Evolutionary conservation across 2,888 invertebrate genomes (phyloP), one percentile per base, ranked within the genome.

Genomic region (Drosophila emarginata): DNA sequence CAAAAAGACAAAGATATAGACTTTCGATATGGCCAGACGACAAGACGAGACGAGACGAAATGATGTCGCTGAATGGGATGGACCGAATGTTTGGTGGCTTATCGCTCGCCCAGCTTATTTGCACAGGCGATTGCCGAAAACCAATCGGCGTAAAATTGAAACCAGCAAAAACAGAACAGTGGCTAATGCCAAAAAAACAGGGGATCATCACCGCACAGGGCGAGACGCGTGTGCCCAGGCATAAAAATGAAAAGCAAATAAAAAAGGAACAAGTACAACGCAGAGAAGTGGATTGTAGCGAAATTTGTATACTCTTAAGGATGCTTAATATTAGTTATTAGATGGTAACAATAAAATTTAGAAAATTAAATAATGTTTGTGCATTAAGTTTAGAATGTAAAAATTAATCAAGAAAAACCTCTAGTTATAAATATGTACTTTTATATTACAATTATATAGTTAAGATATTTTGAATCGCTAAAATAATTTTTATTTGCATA

Each of bases 91-190:
- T 74, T 5, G 45, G 74, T 74, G 75, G 87, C 89, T 90, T 90
- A 90, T 90, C 90, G 86, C 88, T 78, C 67, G 77, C 80, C 78
- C 72, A 79, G 80, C 80, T 86, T 91, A 91, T 91, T 91, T 91
- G 90, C 89, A 91, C 91, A 91, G 91, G 90, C 91, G 89, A 90
- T 91, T 91, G 89, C 90, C 87, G 82, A 91, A 89, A 91, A 90
- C 91, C 91, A 91, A 91, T 91, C 90, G 89, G 91, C 91, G 91
- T 91, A 91, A 91, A 91, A 91, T 91, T 91, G 87, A 91, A 91
- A 91, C 89, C 89, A 82, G 81, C 74, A 66, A 66, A 66, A 71
- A 76, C 71, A 11, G 45, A 86, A 72, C 77, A 70, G 79, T 77
- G 76, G 45, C 59, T 50, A 79, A 72, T 72, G 70, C 73, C 72